These are phyloP conservation scores for Polypterus bichir DNA, from an alignment of 2,113 vertebrate genomes.

Conservation along the genomic window DNA sequence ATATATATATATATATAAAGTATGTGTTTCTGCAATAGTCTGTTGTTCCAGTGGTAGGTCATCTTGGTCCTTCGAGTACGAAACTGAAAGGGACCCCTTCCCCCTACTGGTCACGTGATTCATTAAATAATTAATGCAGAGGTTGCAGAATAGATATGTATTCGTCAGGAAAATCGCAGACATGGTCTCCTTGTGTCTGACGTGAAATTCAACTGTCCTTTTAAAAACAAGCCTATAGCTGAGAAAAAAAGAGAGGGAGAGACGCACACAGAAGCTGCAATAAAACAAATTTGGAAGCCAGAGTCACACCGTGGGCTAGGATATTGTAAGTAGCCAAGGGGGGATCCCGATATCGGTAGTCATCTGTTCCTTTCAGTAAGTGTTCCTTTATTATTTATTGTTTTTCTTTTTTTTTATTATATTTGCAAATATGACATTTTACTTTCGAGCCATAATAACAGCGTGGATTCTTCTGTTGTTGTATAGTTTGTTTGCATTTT, in stretches of 20 bases:
- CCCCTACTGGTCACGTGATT: conserved; percentile 80
- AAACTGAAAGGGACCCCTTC: conserved; percentile 58
- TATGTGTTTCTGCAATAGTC: conserved; percentile 24
- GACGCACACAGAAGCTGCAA: conserved; percentile 68
- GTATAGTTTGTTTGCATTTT: conserved; percentile 24
- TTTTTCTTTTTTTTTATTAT: conserved; percentile 88
- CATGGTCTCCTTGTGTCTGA: conserved; percentile 80
- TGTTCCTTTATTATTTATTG: conserved; percentile 85
- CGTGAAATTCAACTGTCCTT: conserved; percentile 92
- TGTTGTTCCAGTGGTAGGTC: conserved; percentile 65
- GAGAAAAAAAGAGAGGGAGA: conserved; percentile 44
- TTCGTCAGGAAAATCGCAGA: conserved; percentile 86
- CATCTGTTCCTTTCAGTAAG: conserved; percentile 37
- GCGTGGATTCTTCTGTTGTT: conserved; percentile 12
- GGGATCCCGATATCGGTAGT: conserved; percentile 61
- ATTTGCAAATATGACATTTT: conserved; percentile 81
- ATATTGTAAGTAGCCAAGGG: conserved; percentile 86
- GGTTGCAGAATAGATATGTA: conserved; percentile 95
- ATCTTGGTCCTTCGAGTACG: conserved; percentile 69
- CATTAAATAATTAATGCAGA: conserved; percentile 98
- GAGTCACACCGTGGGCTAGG: conserved; percentile 79
- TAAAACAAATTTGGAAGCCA: conserved; percentile 85
- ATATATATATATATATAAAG: conserved; percentile 13
- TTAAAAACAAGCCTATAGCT: conserved; percentile 78
- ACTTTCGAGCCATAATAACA: too few relatives aligned